Conservation (phyloP, 2,797 vertebrate genomes). For the Takifugu rubripes region DNA sequence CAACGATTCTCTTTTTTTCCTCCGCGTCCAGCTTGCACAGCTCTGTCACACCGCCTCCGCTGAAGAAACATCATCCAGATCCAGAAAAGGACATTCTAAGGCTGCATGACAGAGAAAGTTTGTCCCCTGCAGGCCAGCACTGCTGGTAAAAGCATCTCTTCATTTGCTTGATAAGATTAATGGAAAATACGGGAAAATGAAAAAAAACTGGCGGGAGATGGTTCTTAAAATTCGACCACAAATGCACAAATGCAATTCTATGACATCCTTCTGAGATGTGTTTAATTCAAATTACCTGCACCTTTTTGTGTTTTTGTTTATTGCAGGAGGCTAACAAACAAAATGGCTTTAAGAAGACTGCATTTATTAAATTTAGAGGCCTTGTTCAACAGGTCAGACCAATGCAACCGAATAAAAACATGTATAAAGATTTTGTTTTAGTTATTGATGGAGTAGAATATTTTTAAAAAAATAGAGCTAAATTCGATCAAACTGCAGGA, state of each 20-base stretch:
- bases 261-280: conserved; percentile 22
- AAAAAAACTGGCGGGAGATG: conserved; percentile 26
- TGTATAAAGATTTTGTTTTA: no score
- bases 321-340: conserved; percentile 16
- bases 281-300: conserved; percentile 41
- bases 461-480: no score
- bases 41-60: conserved; percentile 18
- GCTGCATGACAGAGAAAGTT: conserved; percentile 19
- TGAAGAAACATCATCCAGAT: conserved; percentile 14
- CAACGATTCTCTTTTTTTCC: conserved; percentile 53
- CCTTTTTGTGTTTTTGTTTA: conserved; percentile 25
- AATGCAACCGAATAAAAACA: neutral
- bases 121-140: conserved; percentile 30
- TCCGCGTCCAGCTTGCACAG: conserved; percentile 38
- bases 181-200: conserved; percentile 26
- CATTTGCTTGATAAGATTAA: conserved; percentile 60
- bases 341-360: conserved; percentile 11
- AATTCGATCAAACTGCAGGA: conserved; percentile 1
- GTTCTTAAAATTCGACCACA: conserved; percentile 34
- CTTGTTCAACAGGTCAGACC: conserved; percentile 5
- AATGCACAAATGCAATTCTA: conserved; percentile 18
- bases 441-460: neutral
- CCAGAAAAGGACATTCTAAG: conserved; percentile 26
- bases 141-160: conserved; percentile 52
- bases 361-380: conserved; percentile 7